Evolutionary conservation across 2,888 invertebrate species (phyloP).

Genomic region (Drosophila quinaria): DNA sequence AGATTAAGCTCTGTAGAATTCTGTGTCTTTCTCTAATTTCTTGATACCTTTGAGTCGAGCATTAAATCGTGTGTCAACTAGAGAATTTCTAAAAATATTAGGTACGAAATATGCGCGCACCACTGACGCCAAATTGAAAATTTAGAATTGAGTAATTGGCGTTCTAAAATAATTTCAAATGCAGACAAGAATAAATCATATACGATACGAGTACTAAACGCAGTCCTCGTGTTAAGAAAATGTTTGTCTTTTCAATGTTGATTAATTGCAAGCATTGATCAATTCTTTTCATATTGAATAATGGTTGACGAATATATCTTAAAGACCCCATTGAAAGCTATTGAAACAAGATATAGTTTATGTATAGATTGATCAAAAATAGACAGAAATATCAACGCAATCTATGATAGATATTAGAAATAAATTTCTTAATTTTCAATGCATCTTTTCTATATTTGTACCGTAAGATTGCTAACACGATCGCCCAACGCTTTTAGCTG

Average conservation of each 20-base stretch:
- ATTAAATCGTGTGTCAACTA: background rate
- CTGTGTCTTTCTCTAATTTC: background rate
- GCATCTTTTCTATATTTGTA: background rate
- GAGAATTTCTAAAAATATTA: constrained; percentile 22
- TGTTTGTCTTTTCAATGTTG: constrained; percentile 13
- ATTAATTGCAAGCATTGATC: constrained; percentile 10
- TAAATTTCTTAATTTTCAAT: background rate
- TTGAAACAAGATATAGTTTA: background rate
- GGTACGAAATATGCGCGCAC: constrained; percentile 16
- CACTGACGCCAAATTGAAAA: constrained; percentile 35
- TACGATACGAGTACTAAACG: constrained; percentile 15
- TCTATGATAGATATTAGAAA: background rate
- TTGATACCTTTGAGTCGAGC: constrained; percentile 3
- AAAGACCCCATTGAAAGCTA: background rate
- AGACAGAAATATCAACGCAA: background rate
- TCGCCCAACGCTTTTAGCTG: background rate
- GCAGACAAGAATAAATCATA: constrained; percentile 26
- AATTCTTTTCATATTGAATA: constrained; percentile 6
- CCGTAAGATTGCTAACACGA: background rate
- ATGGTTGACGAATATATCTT: background rate
- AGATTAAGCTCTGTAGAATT: no score
- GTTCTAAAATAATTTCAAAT: constrained; percentile 26
- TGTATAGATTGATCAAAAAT: background rate
- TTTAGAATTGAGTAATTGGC: constrained; percentile 36
- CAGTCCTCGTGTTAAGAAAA: background rate